These are phyloP conservation scores for Platycheirus albimanus DNA, from an alignment of 2,888 invertebrate species.

Conservation along the genomic window DNA sequence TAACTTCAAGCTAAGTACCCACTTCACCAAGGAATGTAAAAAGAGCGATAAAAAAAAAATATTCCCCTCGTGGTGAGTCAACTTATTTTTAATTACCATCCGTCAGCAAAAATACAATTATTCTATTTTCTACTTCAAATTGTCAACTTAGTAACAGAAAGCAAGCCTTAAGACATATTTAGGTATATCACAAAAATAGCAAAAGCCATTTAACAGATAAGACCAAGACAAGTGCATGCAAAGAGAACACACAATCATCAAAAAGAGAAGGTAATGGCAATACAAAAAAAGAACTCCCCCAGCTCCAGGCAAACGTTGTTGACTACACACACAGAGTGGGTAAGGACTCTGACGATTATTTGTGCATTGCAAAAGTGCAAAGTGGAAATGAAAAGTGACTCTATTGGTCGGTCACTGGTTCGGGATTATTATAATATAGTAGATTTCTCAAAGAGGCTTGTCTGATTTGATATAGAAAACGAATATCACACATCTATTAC, in stretches of 20 bases:
- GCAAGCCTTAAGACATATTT: no score
- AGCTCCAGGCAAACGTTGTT: slow-evolving; percentile 24
- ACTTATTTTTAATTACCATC: background rate
- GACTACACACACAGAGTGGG: slow-evolving; percentile 6
- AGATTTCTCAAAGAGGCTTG: slow-evolving; percentile 50
- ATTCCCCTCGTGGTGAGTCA: background rate
- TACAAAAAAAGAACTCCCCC: background rate
- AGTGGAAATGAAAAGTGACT: slow-evolving; percentile 58
- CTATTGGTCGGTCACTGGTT: background rate
- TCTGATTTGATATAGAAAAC: background rate
- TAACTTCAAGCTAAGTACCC: no score
- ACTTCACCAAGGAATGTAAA: no score
- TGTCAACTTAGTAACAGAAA: slow-evolving; percentile 33
- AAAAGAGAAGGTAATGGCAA: slow-evolving; percentile 20
- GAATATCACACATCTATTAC: background rate
- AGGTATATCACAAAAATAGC: slow-evolving; percentile 8
- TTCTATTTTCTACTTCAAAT: background rate
- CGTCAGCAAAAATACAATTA: background rate
- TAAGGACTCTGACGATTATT: no score
- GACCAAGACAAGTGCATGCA: background rate
- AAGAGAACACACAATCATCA: background rate
- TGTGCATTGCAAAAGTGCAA: background rate
- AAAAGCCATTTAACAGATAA: slow-evolving; percentile 22
- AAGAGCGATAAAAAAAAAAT: background rate
- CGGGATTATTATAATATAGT: slow-evolving; percentile 10